Percentiles rank a stretch among this genome's conserved stretches.
phyloP scores from a whole-genome alignment of 2,113 vertebrate species.

The Aleadryas rufinucha region DNA sequence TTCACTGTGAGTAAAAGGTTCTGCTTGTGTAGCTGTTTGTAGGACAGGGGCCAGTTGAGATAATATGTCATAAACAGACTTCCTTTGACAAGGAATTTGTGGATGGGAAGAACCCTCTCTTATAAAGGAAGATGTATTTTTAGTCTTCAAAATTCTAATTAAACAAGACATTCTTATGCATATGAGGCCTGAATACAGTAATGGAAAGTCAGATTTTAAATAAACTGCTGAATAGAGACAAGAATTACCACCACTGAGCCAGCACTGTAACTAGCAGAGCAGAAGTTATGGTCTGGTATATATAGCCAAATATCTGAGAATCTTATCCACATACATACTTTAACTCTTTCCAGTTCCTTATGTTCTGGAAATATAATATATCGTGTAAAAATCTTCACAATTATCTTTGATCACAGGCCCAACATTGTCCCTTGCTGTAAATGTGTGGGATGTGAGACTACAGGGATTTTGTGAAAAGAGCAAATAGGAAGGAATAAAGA shows the following conservation, averaged over 20 bases:
- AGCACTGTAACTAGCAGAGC: neutral
- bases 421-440: neutral
- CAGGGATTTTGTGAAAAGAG: neutral
- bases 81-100: neutral
- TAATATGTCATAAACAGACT: neutral
- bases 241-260: neutral
- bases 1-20: neutral
- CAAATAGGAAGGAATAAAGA: neutral
- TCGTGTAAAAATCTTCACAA: neutral
- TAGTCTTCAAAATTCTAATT: neutral
- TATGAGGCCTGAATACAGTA: neutral
- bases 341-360: neutral
- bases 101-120: neutral
- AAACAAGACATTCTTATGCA: neutral
- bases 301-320: neutral
- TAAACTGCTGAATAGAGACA: neutral
- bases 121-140: neutral
- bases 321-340: neutral
- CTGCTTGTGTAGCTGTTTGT: neutral
- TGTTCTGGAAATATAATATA: neutral
- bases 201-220: neutral
- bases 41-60: neutral
- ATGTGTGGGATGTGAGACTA: neutral
- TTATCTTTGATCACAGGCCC: neutral
- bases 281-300: neutral